A percentile compares a stretch with the other conserved stretches of the same genome.
Evolutionary conservation across 2,888 invertebrate genomes (phyloP).

Genomic region (Stratiomys singularior): DNA sequence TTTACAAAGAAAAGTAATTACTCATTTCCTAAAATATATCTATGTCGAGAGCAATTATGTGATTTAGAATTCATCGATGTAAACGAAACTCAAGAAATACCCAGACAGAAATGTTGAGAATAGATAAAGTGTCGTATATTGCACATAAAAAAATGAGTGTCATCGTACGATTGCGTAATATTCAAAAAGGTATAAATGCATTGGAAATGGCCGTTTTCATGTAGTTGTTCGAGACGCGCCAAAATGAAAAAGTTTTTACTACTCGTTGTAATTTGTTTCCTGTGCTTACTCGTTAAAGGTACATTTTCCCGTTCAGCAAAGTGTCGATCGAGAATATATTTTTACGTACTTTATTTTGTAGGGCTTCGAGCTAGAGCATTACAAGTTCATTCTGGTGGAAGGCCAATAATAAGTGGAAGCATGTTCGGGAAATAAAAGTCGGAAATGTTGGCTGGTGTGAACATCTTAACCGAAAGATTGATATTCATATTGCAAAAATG

Average conservation of each 20-base stretch:
- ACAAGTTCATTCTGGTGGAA: background rate
- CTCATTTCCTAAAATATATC: constrained; percentile 19
- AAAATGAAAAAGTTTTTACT: constrained; percentile 26
- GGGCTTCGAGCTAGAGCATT: background rate
- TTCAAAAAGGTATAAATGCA: constrained; percentile 32
- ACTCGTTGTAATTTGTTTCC: background rate
- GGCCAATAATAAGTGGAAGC: constrained; percentile 14
- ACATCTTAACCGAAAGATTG: too few species aligned
- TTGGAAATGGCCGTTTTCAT: background rate
- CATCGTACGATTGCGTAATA: constrained; percentile 39
- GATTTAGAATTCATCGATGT: constrained; percentile 26
- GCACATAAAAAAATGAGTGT: constrained; percentile 32
- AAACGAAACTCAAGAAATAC: constrained; percentile 12
- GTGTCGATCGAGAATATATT: too few species aligned
- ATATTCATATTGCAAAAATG: too few species aligned
- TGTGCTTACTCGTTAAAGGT: constrained; percentile 4
- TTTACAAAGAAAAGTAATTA: constrained; percentile 3
- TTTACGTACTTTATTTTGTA: constrained; percentile 2
- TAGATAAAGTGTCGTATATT: constrained; percentile 5
- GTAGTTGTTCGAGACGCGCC: constrained; percentile 16
- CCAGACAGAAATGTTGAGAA: background rate
- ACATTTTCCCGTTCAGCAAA: too few species aligned
- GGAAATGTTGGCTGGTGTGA: too few species aligned
- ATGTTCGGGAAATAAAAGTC: constrained; percentile 35
- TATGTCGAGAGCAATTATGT: constrained; percentile 2